A percentile compares a stretch with the other conserved stretches of the same genome.
These are phyloP conservation scores for Mus minutoides DNA, from an alignment of 2,797 vertebrate species.

Conservation along the genomic window DNA sequence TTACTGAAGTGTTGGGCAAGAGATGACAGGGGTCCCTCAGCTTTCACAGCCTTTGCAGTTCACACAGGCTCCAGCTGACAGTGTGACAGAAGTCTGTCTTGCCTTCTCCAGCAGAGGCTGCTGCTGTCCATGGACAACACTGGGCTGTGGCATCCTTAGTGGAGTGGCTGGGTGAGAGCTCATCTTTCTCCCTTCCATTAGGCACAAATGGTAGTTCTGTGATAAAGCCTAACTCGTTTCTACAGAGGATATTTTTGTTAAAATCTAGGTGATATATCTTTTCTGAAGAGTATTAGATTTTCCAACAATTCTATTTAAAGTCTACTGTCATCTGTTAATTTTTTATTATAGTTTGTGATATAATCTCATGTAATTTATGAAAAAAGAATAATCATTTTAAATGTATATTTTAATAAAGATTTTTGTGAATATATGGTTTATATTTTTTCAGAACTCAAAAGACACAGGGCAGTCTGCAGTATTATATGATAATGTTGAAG, in stretches of 20 bases:
- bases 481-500: background rate
- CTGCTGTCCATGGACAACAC: conserved; percentile 59
- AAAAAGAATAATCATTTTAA: conserved; percentile 55
- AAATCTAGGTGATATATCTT: conserved; percentile 31
- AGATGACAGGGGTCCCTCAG: background rate
- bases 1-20: background rate
- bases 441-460: conserved; percentile 64
- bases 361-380: conserved; percentile 55
- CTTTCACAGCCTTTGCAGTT: background rate
- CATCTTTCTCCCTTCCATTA: conserved; percentile 27
- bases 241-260: conserved; percentile 61
- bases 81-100: conserved; percentile 12
- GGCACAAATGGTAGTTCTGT: conserved; percentile 37
- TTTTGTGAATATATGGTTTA: conserved; percentile 58
- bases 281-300: conserved; percentile 55
- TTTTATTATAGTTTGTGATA: conserved; percentile 44
- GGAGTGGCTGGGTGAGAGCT: conserved; percentile 19
- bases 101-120: conserved; percentile 76
- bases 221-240: background rate
- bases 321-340: conserved; percentile 28
- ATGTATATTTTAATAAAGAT: conserved; percentile 74
- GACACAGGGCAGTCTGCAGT: background rate
- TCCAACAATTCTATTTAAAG: conserved; percentile 33
- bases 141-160: background rate
- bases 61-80: conserved; percentile 30